phyloP scores from a whole-genome alignment of 2,888 invertebrate genomes.

The Tenthredo livida region DNA sequence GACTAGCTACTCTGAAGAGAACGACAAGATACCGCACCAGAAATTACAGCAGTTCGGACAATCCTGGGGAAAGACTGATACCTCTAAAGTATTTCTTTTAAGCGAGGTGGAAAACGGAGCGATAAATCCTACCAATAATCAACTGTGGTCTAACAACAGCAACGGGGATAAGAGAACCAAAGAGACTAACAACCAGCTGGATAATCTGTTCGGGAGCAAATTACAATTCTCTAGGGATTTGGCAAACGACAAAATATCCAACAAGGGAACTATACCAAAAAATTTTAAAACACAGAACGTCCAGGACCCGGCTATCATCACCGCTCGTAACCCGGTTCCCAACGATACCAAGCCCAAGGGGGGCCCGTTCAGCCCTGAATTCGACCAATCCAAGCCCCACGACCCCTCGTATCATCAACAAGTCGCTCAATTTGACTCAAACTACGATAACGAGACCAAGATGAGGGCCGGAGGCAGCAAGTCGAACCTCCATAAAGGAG shows the following conservation, averaged over 20 bases:
- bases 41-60: conserved; percentile 52
- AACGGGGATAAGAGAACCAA: background rate
- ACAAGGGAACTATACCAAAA: conserved; percentile 53
- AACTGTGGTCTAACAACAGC: background rate
- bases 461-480: background rate
- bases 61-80: conserved; percentile 12
- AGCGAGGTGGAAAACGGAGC: conserved; percentile 7
- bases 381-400: background rate
- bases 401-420: conserved; percentile 6
- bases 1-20: conserved; percentile 44
- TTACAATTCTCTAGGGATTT: conserved; percentile 34
- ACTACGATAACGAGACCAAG: conserved; percentile 19
- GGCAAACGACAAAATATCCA: conserved; percentile 28
- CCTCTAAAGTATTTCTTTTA: background rate
- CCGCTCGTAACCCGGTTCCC: background rate
- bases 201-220: conserved; percentile 39
- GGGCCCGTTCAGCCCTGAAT: background rate
- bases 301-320: background rate
- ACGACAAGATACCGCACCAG: conserved; percentile 18
- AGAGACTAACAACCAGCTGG: conserved; percentile 25
- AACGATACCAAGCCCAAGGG: background rate
- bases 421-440: conserved; percentile 29
- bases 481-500: conserved; percentile 55
- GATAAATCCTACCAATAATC: background rate
- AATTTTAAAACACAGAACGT: background rate